These are phyloP conservation scores for Heliconius aoede DNA, from an alignment of 2,888 invertebrate genomes.

Conservation along the genomic window DNA sequence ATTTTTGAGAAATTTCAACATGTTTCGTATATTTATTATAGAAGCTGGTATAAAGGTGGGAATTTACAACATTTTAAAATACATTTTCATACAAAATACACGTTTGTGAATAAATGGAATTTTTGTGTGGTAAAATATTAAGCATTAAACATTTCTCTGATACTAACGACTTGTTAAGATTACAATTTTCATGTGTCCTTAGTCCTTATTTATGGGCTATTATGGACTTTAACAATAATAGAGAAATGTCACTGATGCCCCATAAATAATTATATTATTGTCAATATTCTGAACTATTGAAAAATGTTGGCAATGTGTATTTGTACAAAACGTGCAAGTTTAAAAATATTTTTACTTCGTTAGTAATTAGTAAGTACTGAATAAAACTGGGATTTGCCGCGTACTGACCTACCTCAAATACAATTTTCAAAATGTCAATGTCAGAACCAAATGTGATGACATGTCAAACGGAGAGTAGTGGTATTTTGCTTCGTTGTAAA, in stretches of 20 bases:
- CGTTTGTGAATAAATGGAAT: background rate
- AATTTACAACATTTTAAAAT: background rate
- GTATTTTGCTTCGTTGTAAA: background rate
- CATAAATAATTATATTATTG: background rate
- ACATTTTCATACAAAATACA: background rate
- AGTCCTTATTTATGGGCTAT: background rate
- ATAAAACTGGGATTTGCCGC: background rate
- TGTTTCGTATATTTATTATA: background rate
- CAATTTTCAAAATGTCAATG: background rate
- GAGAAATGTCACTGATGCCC: background rate
- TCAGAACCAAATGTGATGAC: background rate
- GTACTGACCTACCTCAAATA: conserved; percentile 18
- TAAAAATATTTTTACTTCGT: background rate
- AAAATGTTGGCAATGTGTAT: background rate
- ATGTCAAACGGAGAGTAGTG: background rate
- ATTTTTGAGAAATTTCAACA: conserved; percentile 6
- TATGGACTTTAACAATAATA: too few species aligned
- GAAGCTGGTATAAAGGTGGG: background rate
- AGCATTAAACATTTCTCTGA: background rate
- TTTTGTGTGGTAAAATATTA: background rate
- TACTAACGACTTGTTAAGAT: background rate
- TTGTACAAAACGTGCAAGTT: background rate
- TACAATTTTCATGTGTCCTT: too few species aligned
- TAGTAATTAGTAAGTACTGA: background rate
- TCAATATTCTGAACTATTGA: background rate